Conservation (phyloP, 2,797 vertebrate species). For the Phyllotis vaccarum region DNA sequence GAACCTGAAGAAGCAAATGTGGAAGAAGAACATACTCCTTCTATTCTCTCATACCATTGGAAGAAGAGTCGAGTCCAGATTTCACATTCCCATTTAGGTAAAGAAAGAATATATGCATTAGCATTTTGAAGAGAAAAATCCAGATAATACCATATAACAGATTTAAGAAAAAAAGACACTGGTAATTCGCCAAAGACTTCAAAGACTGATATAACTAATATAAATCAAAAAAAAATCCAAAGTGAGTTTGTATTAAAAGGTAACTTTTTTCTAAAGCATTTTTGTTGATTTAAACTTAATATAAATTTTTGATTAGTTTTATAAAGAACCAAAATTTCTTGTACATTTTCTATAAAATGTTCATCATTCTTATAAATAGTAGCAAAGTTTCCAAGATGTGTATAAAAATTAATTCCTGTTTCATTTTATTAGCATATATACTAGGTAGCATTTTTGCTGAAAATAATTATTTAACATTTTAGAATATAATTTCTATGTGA, state of each 20-base stretch:
- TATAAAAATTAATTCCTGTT: neutral
- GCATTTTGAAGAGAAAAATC: constrained; percentile 29
- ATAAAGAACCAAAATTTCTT: neutral
- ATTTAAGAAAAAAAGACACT: constrained; percentile 12
- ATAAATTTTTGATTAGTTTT: constrained; percentile 26
- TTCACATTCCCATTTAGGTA: neutral
- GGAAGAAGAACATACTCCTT: neutral
- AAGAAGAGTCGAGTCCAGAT: neutral
- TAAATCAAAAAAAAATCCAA: neutral
- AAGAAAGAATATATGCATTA: neutral
- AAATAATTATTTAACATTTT: constrained; percentile 39
- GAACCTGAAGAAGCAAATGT: neutral
- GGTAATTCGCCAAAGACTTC: neutral
- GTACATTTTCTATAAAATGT: neutral
- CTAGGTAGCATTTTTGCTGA: neutral
- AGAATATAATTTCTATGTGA: neutral
- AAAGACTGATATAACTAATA: neutral
- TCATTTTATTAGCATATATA: neutral
- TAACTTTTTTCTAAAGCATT: neutral
- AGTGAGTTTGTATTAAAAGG: neutral
- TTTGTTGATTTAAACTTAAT: constrained; percentile 21
- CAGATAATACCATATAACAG: neutral
- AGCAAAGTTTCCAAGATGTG: neutral
- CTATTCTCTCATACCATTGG: neutral
- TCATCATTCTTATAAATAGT: neutral